Evolutionary conservation across 2,113 vertebrate genomes (phyloP), one percentile per base, ranked within the genome.

Genomic region (Pangasianodon gigas): DNA sequence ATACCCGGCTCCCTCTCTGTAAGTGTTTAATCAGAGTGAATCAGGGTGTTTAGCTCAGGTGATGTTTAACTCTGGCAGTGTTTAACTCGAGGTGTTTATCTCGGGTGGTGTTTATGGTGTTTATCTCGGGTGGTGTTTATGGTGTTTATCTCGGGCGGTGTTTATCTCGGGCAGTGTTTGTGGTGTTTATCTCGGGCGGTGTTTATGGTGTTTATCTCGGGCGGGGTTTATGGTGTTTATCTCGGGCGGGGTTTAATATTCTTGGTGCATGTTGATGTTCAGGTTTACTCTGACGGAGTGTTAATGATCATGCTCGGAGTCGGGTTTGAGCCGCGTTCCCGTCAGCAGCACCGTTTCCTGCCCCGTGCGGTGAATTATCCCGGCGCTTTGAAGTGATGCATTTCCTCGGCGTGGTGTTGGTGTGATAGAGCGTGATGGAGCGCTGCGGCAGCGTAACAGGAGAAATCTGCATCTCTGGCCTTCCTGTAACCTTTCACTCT

Each of bases 391-490:
- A 65, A 19, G 88, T 56, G 58, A 52, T 37, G 46, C n/a, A 44
- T 83, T 88, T 52, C 10, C 10, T 65, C 26, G 10, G 87, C 67
- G 75, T 67, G n/a, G 41, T 69, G 65, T 65, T 44, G 80, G 65
- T 44, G 67, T 90, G n/a, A 58, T 58, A 56, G 65, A n/a, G 69
- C 4, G 52, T 87, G 80, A 74, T 90, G 69, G 71, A 77, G 86
- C 21, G 52, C 71, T 87, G 82, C 54, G 13, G 71, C 69, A 41
- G 69, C 32, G 95, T 95, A 97, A 96, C 92, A 94, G 95, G 95
- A 96, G 96, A 95, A 96, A 96, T 97, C 96, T 96, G 95, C 94
- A 96, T 97, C 95, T 95, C 96, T 97, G 97, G 97, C 96, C 97
- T 97, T 96, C 95, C 95, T 96, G 94, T 96, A 97, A 97, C 97